A percentile compares a stretch with the other conserved stretches of the same genome.
phyloP scores from a whole-genome alignment of 2,113 vertebrate species.

The Odontophorus gujanensis region DNA sequence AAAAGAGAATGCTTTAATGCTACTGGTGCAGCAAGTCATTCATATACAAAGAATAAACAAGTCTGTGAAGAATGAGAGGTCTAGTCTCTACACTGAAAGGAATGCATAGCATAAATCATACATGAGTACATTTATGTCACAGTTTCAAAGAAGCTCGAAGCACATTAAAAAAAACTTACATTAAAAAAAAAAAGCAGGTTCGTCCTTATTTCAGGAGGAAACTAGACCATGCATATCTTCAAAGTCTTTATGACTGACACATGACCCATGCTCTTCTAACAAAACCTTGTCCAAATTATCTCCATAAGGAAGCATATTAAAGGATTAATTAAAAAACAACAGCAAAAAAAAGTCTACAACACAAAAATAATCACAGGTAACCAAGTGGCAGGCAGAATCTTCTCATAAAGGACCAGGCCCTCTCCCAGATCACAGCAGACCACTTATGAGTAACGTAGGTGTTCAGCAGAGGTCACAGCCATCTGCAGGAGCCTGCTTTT shows the following conservation, averaged over 20 bases:
- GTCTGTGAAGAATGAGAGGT: background rate
- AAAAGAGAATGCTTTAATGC: background rate
- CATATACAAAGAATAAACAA: background rate
- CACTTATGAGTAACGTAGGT: accelerated
- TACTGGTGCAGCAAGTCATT: background rate
- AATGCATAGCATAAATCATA: background rate
- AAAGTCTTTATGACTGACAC: background rate
- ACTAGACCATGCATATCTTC: background rate
- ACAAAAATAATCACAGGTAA: background rate
- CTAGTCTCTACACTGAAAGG: background rate
- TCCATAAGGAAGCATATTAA: background rate
- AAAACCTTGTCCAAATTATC: background rate
- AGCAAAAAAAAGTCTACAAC: background rate
- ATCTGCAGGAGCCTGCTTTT: background rate
- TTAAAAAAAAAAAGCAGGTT: background rate
- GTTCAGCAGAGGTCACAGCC: background rate
- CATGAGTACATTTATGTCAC: background rate
- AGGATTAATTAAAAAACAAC: background rate
- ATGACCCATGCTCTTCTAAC: background rate
- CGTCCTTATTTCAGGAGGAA: background rate
- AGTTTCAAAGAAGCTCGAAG: slow-evolving; percentile 13
- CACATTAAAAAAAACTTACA: background rate
- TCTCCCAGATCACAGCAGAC: background rate
- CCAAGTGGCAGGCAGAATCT: background rate
- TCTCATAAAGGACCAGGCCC: background rate